A percentile compares a stretch with the other conserved stretches of the same genome.
Evolutionary conservation across 2,888 invertebrate genomes (phyloP).

Genomic region (Oligia strigilis): DNA sequence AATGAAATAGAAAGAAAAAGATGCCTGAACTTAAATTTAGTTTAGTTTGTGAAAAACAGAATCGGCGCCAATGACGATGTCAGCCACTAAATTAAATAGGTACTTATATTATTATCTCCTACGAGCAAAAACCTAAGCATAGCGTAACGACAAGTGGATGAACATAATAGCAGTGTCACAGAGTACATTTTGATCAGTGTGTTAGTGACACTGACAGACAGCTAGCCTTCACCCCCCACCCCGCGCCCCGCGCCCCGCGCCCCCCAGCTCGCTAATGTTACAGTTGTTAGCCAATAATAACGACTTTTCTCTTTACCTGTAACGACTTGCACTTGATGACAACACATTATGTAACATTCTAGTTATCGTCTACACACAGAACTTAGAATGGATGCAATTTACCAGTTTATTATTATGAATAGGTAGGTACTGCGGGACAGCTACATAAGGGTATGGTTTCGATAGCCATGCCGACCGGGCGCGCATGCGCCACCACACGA

Average conservation of each 20-base stretch:
- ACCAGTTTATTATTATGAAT: not conserved
- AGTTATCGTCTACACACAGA: not conserved
- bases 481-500: not conserved
- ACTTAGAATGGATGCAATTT: not conserved
- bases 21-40: too few species aligned
- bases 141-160: not conserved
- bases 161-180: not conserved
- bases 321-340: slow-evolving; percentile 7
- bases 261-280: not conserved
- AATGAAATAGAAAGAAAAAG: too few species aligned
- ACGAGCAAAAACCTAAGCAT: slow-evolving; percentile 3
- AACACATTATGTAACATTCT: not conserved
- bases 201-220: not conserved
- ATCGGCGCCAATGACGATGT: not conserved
- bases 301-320: slow-evolving; percentile 3
- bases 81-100: not conserved
- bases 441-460: not conserved
- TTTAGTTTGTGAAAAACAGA: too few species aligned
- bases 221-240: too few species aligned
- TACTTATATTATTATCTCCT: not conserved
- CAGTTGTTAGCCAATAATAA: slow-evolving; percentile 1
- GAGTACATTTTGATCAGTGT: not conserved
- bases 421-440: not conserved
- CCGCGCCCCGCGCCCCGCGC: not conserved
- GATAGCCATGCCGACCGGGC: not conserved